Conservation (phyloP, 2,113 vertebrate species). For the Carlito syrichta region DNA sequence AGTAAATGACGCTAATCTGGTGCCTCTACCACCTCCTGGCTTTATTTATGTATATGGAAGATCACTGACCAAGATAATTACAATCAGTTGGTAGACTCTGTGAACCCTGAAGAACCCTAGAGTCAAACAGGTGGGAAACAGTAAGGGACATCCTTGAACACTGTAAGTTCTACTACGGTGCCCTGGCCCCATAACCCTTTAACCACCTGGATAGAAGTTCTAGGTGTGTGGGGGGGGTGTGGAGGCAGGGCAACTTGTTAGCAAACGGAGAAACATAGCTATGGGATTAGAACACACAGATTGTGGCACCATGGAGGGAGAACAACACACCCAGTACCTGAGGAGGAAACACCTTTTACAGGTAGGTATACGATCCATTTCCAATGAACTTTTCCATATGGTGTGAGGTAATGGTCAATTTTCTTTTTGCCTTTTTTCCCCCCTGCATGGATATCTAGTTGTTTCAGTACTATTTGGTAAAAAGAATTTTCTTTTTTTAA, state of each 20-base stretch:
- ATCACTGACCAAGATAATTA: neutral
- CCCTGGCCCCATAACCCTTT: neutral
- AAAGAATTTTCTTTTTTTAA: neutral
- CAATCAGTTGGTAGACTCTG: neutral
- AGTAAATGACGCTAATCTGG: neutral
- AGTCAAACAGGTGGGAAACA: neutral
- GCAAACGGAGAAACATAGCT: neutral
- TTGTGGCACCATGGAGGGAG: neutral
- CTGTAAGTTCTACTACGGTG: neutral
- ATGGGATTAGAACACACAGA: neutral
- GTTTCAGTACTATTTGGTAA: neutral
- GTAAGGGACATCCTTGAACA: no score
- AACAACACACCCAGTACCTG: neutral
- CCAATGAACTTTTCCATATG: neutral
- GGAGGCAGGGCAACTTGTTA: neutral
- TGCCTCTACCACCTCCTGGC: neutral
- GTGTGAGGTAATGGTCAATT: neutral
- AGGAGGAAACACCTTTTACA: neutral
- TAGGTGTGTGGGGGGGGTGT: no score
- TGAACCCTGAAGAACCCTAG: no score
- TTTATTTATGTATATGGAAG: neutral
- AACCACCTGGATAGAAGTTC: neutral
- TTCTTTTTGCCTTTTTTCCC: neutral
- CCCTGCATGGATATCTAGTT: no score
- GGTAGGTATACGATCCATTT: neutral